Evolutionary conservation across 2,797 vertebrate genomes (phyloP), one percentile per base, ranked within the genome.

Genomic region (Pachyuromys duprasi): DNA sequence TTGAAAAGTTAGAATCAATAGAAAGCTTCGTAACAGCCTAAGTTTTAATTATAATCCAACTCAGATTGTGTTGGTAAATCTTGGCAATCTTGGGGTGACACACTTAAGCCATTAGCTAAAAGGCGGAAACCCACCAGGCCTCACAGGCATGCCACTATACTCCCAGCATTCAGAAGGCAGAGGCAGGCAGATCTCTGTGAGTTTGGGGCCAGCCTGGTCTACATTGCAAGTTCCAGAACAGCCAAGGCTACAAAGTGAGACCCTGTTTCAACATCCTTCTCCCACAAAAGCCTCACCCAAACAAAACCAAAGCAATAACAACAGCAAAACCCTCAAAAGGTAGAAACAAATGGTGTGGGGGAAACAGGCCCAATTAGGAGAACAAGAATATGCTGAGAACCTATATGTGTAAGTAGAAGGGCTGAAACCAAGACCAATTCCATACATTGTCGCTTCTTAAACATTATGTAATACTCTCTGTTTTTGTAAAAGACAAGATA

Each of bases 11-110:
- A 5, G 31, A 81, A 69, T 49, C 8, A 55, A 70, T 70, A 78
- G 83, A 36, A 33, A 78, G 11, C 39, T 91, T 74, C 62, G 31
- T 42, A n/a, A 84, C 53, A 57, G 20, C 36, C 45, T 69, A 31
- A 62, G 36, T 95, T 96, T 95, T 96, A 69, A 83, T 89, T 79
- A 93, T 62, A 88, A 69, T 26, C 83, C n/a, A 84, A 65, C 12
- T 42, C n/a, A 80, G 88, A 45, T 69, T 93, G 63, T 82, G 76
- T 84, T 78, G 78, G 55, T 80, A 76, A 90, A 74, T 53, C 69
- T 90, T n/a, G 76, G 36, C 67, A 26, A 28, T 82, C n/a, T 91
- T 55, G 22, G 8, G 45, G 70, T 91, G 72, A 62, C 8, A 87
- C 55, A 7, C 20, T 39, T 31, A 94, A 75, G 78, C 39, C 0